A percentile compares a stretch with the other conserved stretches of the same genome.
These are phyloP conservation scores for Nycticryphes semicollaris DNA, from an alignment of 2,113 vertebrate genomes.

Conservation along the genomic window DNA sequence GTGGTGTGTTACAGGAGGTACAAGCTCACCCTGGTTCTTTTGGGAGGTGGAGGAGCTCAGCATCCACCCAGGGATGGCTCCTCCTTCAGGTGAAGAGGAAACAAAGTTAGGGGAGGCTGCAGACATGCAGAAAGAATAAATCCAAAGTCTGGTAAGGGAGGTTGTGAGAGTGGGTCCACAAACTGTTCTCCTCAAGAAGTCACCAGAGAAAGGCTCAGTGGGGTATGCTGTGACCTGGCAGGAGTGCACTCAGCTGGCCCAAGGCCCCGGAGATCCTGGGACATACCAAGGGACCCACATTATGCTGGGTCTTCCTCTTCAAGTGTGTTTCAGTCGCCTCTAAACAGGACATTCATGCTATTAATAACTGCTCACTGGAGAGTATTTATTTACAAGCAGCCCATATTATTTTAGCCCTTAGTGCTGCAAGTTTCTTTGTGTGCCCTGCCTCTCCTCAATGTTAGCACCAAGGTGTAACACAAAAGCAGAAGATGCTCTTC, in stretches of 20 bases:
- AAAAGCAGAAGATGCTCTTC: not conserved
- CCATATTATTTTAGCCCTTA: not conserved
- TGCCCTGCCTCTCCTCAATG: not conserved
- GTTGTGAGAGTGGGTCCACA: not conserved
- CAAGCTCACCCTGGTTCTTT: not conserved
- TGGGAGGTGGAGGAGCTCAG: not conserved
- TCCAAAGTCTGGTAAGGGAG: not conserved
- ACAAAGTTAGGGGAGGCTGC: fast-evolving
- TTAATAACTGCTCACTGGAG: not conserved
- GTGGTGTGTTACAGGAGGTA: not conserved
- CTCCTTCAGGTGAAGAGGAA: not conserved
- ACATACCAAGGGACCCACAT: fast-evolving
- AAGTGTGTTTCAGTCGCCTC: not conserved
- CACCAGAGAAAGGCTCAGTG: not conserved
- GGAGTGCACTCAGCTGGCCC: fast-evolving
- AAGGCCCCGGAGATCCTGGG: not conserved
- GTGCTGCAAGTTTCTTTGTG: not conserved
- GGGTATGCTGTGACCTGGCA: not conserved
- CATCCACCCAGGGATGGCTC: not conserved
- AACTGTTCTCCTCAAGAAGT: not conserved
- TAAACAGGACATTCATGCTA: not conserved
- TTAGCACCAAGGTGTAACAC: not conserved
- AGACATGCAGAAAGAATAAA: fast-evolving
- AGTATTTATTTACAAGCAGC: not conserved
- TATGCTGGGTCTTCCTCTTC: not conserved